Base-by-base conservation (phyloP, 2,797 vertebrate species). In the Pantherophis vulpinus region DNA sequence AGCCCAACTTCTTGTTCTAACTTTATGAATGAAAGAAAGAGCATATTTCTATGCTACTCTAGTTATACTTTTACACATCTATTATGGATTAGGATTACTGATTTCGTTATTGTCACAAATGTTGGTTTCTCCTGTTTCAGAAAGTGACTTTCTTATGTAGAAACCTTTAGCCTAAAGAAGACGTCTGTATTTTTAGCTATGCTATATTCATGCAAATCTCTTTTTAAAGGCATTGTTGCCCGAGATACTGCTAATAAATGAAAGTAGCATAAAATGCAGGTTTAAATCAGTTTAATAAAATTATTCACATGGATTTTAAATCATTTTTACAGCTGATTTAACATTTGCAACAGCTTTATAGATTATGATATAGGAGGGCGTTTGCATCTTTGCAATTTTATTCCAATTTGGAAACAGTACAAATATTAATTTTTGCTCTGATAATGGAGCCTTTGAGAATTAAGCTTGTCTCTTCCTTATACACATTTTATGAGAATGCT, bases 371-470 rank as follows among this genome's bases (percentile, higher is more conserved):
- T 97, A 98, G 97, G 97, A 95, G 95, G 96, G 96, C 95, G 97
- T 97, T 97, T 98, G 96, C 97, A 97, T 96, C 93, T 96, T 97
- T 96, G 97, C 98, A 98, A 98, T 98, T 98, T 99, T 98, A 98
- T 98, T 98, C 98, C 98, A 98, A 98, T 97, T 98, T 96, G 97
- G 97, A 97, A 98, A 98, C 95, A 96, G 97, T 98, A 97, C 98
- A 98, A 98, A 98, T 98, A 98, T 98, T 98, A 98, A 98, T 98
- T 98, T 98, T 98, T 98, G 97, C 98, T 98, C 98, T 98, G 97
- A 96, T 98, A 98, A 98, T 97, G 97, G 97, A 97, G 93, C 98
- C 97, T 98, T 94, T 3, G 98, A 98, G 98, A 97, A 97, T 98
- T 98, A 95, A 95, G 94, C 95, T 96, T 97, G 97, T 97, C 97